phyloP scores from a whole-genome alignment of 2,113 vertebrate genomes.

The Balaenoptera acutorostrata region DNA sequence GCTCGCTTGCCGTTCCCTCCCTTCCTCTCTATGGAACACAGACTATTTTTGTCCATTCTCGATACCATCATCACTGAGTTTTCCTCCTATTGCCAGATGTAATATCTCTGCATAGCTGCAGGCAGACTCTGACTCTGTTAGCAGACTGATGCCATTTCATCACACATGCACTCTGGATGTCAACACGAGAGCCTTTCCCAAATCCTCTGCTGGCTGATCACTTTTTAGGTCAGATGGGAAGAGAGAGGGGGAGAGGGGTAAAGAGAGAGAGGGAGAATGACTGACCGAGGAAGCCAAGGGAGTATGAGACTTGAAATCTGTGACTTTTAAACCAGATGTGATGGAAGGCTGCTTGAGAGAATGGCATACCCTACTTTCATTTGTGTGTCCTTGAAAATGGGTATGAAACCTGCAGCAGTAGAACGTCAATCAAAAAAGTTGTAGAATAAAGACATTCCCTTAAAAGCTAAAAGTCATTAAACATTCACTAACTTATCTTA shows the following conservation, averaged over 20 bases:
- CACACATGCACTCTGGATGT: background rate
- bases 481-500: background rate
- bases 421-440: background rate
- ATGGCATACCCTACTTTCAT: background rate
- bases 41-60: background rate
- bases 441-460: background rate
- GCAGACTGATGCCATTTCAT: slow-evolving; percentile 7
- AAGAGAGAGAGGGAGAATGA: background rate
- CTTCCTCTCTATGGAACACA: background rate
- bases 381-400: background rate
- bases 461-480: background rate
- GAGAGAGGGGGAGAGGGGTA: background rate
- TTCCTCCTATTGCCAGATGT: background rate
- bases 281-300: background rate
- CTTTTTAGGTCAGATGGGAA: slow-evolving; percentile 4
- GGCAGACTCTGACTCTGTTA: background rate
- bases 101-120: background rate
- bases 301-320: background rate
- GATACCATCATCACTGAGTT: background rate
- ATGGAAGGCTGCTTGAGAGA: background rate
- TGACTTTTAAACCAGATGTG: background rate
- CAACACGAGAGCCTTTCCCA: background rate
- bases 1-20: background rate
- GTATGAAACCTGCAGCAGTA: background rate
- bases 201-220: background rate